Evolutionary conservation across 1,140 invertebrate species (phyloP).

Genomic region (Trichonephila clavipes): DNA sequence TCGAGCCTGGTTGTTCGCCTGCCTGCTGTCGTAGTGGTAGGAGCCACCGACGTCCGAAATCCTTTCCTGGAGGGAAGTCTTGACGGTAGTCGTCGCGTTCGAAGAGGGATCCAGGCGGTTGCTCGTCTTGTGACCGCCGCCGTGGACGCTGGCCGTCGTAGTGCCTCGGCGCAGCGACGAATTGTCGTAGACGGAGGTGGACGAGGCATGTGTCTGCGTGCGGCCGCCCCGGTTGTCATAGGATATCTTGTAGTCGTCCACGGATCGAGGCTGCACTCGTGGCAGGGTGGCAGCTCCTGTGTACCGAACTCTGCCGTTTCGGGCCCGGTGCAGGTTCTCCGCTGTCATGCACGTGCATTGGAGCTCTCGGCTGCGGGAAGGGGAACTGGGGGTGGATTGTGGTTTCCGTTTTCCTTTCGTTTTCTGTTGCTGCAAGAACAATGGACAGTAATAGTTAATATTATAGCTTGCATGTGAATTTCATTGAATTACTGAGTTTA

Average conservation of each 20-base stretch:
- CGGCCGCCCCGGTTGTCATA: slow-evolving; percentile 51
- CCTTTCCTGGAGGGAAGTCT: slow-evolving; percentile 69
- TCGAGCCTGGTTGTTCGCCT: slow-evolving; percentile 70
- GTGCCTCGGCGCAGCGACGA: slow-evolving; percentile 80
- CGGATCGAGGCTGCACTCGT: slow-evolving; percentile 77
- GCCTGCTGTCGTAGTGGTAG: slow-evolving; percentile 33
- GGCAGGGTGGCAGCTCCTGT: slow-evolving; percentile 80
- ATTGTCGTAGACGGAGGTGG: slow-evolving; percentile 94
- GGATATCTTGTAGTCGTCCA: slow-evolving; percentile 77
- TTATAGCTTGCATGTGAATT: neutral
- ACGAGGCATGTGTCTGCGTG: slow-evolving; percentile 84
- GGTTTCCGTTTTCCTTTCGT: slow-evolving; percentile 88
- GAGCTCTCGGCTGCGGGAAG: slow-evolving; percentile 91
- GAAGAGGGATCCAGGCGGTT: slow-evolving; percentile 72
- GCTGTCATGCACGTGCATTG: slow-evolving; percentile 97
- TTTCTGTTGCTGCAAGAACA: slow-evolving; percentile 77
- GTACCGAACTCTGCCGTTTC: slow-evolving; percentile 84
- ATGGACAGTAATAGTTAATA: neutral
- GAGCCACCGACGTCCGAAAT: slow-evolving; percentile 39
- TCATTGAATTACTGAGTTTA: neutral
- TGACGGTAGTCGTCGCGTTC: slow-evolving; percentile 80
- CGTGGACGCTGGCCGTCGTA: slow-evolving; percentile 77
- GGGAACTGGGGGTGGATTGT: slow-evolving; percentile 95
- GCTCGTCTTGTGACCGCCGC: slow-evolving; percentile 57
- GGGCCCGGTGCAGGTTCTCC: slow-evolving; percentile 89